Evolutionary conservation across 2,113 vertebrate genomes (phyloP).

Genomic region (Apus apus): DNA sequence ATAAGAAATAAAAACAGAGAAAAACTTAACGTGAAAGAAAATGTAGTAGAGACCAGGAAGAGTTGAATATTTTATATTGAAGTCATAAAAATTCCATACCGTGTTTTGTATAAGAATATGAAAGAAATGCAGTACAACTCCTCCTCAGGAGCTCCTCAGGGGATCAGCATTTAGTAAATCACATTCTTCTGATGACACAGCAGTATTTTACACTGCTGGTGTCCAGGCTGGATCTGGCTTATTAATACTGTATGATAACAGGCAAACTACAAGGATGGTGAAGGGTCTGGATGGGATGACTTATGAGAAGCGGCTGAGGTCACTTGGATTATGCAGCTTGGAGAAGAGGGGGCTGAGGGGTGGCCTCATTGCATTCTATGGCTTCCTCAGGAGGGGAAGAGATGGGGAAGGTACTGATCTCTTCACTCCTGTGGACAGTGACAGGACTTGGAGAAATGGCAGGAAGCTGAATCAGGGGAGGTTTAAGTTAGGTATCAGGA

Average conservation of each 20-base stretch:
- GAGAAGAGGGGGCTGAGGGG: too few relatives aligned
- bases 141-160: background rate
- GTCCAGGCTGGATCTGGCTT: background rate
- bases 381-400: too few relatives aligned
- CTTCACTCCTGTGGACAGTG: too few relatives aligned
- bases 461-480: too few relatives aligned
- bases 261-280: background rate
- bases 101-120: background rate
- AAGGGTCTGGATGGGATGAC: too few relatives aligned
- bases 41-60: background rate
- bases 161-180: background rate
- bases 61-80: background rate
- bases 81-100: slow-evolving; percentile 12
- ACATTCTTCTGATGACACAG: background rate
- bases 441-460: too few relatives aligned
- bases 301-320: too few relatives aligned
- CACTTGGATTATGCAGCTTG: too few relatives aligned
- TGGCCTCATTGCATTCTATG: too few relatives aligned
- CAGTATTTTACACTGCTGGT: background rate
- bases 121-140: slow-evolving; percentile 6
- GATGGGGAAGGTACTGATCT: too few relatives aligned
- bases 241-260: slow-evolving; percentile 17
- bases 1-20: background rate
- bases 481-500: too few relatives aligned
- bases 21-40: background rate